Evolutionary conservation across 2,888 invertebrate species (phyloP), one percentile per base, ranked within the genome.

Genomic region (Dicyrtomina minuta): DNA sequence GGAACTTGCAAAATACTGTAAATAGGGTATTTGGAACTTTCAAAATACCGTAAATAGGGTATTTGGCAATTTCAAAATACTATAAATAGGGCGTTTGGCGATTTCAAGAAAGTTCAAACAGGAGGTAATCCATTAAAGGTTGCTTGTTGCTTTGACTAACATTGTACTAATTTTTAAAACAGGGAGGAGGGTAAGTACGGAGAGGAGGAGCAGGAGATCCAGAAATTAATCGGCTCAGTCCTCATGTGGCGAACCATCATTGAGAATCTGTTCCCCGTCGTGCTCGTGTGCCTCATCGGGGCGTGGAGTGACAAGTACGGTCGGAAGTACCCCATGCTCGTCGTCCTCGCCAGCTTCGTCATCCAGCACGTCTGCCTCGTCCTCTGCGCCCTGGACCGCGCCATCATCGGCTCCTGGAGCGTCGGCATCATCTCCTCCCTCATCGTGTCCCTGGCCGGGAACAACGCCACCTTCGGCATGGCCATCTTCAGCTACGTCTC

Each of bases 401-500:
- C 20, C 2, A 20, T 41, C 13, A 15, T 70, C 10, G 75, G 77
- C 15, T 72, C 68, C 13, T 75, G 75, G 76, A 67, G 71, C 1
- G 70, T 76, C 2, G 71, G 73, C 1, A 33, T 76, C 10, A 46
- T 74, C 12, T 70, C 75, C 0, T 72, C 75, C 0, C 17, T 75
- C 1, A 69, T 73, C 24, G 69, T 69, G 0, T 71, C 64, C 13
- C 53, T 70, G 62, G 59, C 68, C 1, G 77, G 77, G 62, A 75
- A 75, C 33, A 72, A 73, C 51, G 75, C 77, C 6, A 72, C 72
- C 60, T 76, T 76, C 51, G 88, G 92, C 79, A 92, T 92, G 91
- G 91, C 91, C 22, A 88, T 93, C 75, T 91, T 94, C 83, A 91
- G 92, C 82, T 93, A 93, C 80, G 86, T 94, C 59, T 88, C 92